Conservation (phyloP, 2,797 vertebrate genomes). For the Emys orbicularis region DNA sequence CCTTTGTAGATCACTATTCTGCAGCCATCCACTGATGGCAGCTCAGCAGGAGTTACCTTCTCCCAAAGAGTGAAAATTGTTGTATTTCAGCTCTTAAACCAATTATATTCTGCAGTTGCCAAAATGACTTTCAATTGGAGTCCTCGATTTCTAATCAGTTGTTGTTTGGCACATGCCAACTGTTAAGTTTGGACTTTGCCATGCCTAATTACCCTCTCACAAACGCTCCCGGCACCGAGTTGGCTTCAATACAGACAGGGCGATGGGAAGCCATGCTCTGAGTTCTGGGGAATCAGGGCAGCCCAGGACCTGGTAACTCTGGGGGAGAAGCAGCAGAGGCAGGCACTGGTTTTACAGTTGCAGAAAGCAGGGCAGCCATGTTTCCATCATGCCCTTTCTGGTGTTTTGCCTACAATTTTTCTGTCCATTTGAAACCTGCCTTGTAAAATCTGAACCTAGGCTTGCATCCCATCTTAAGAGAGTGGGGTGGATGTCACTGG, state of each 20-base stretch:
- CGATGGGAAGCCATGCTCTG: not conserved
- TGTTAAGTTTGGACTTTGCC: not conserved
- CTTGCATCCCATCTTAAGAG: not conserved
- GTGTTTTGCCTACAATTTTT: not conserved
- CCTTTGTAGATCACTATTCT: fast-evolving
- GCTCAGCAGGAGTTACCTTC: not conserved
- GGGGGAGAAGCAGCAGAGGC: not conserved
- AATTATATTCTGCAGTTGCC: not conserved
- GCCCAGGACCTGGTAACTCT: not conserved
- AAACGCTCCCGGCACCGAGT: fast-evolving
- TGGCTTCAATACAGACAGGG: not conserved
- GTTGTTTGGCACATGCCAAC: not conserved
- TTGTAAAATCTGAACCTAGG: not conserved
- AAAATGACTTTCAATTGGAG: not conserved
- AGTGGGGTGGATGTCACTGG: not conserved
- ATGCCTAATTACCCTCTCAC: fast-evolving
- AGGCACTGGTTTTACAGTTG: not conserved
- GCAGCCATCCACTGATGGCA: fast-evolving
- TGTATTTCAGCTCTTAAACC: not conserved
- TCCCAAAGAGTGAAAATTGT: no score
- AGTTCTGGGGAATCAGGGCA: not conserved
- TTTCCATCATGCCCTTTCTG: not conserved
- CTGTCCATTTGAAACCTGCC: not conserved
- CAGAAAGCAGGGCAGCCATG: not conserved
- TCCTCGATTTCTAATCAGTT: not conserved